Evolutionary conservation across 2,797 vertebrate species (phyloP).

Genomic region (Poeciliopsis gracilis): DNA sequence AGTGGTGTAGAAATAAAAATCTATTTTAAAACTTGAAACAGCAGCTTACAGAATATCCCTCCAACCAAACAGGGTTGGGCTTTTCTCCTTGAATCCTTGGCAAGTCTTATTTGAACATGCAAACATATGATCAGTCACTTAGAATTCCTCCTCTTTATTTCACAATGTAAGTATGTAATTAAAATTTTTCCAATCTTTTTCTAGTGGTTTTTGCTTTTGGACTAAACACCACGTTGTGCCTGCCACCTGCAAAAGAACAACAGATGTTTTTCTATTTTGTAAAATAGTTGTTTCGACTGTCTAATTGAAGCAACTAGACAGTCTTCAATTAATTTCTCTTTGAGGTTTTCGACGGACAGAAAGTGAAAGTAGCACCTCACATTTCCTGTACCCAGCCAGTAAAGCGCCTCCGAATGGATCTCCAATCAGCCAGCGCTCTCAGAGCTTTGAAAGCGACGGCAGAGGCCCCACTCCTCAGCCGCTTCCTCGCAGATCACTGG

Average conservation of each 20-base stretch:
- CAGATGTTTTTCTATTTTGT: neutral
- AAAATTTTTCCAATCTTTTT: neutral
- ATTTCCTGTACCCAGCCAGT: constrained; percentile 28
- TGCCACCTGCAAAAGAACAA: neutral
- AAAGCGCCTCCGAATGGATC: constrained; percentile 60
- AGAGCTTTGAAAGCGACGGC: constrained; percentile 72
- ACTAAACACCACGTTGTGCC: neutral
- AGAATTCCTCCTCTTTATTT: neutral
- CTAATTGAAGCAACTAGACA: neutral
- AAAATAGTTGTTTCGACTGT: too few relatives aligned
- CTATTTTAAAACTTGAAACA: neutral
- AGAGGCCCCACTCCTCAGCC: constrained; percentile 75
- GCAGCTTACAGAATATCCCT: neutral
- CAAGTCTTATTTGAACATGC: neutral
- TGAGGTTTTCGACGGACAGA: constrained; percentile 66
- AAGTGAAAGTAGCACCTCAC: constrained; percentile 57
- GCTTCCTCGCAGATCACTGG: constrained; percentile 76
- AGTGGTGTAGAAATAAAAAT: neutral
- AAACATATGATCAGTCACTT: neutral
- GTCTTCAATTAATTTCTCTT: neutral
- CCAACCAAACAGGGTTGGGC: neutral
- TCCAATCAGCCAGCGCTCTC: constrained; percentile 68
- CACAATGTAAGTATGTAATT: neutral
- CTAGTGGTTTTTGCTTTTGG: too few relatives aligned
- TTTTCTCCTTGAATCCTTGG: neutral